Evolutionary conservation across 2,113 vertebrate genomes (phyloP), one percentile per base, ranked within the genome.

Genomic region (Oryzias celebensis): DNA sequence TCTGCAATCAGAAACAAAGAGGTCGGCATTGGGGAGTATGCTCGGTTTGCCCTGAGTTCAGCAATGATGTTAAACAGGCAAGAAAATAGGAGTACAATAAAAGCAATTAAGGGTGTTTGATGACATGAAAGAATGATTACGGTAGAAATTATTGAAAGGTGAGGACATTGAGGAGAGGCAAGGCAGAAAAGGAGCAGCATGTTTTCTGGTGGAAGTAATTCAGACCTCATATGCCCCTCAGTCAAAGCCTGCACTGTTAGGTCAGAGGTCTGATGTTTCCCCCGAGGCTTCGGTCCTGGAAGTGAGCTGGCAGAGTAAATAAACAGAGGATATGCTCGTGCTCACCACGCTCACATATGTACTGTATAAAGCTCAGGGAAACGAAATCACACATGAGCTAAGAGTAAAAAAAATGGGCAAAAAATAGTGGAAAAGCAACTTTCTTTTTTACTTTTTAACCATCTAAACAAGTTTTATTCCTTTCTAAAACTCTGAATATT

Each of bases 231-330:
- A 71, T 52, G 76, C 71, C 84, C 20, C 63, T 72, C 36, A 62
- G 80, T 90, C 75, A 92, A 89, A 85, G 88, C 71, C 1, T 66
- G 67, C 68, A 85, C 85, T 85, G 85, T 89, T 82, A 41, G 76
- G 26, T 57, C 46, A 53, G 62, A 68, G 57, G 47, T 70, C 68
- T 85, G 85, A 89, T 90, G 83, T 75, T 43, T 83, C 87, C 84
- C 87, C 62, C 15, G 87, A 72, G 87, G 68, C 77, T 36, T 1
- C 48, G 45, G 62, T 60, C 80, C 85, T 88, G 89, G 87, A 90
- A 90, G 87, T 88, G 70, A 65, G 50, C 83, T 85, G 79, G 73
- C 75, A 90, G 80, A 76, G 73, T 68, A 92, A 90, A 91, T 90
- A 91, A 91, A 91, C 79, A 73, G 24, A 82, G 62, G 72, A 80